Conservation (phyloP, 1,140 invertebrate species). For the Aphis gossypii region DNA sequence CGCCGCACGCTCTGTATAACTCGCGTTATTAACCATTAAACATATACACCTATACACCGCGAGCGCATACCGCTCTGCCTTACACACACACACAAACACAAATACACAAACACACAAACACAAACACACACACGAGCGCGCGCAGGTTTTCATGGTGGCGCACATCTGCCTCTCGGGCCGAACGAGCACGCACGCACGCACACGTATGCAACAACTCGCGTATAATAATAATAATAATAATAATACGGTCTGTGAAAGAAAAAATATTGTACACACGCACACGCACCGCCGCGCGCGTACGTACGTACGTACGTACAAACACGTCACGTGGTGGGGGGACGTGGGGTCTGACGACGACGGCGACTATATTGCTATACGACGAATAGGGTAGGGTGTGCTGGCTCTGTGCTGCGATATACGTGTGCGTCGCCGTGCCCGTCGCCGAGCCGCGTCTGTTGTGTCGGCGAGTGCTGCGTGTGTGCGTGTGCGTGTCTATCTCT, state of each 20-base stretch:
- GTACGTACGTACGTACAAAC: not conserved
- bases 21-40: not conserved
- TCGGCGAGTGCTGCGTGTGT: conserved; percentile 25
- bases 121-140: not conserved
- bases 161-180: conserved; percentile 42
- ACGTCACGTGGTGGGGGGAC: not conserved
- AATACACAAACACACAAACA: too few relatives aligned
- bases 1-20: not conserved
- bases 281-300: not conserved
- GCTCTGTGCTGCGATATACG: not conserved
- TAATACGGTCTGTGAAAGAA: not conserved
- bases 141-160: conserved; percentile 27
- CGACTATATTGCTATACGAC: not conserved
- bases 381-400: not conserved
- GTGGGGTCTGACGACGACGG: not conserved
- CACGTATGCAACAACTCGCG: not conserved
- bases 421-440: conserved; percentile 25
- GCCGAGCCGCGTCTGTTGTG: conserved; percentile 19
- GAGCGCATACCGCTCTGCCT: not conserved
- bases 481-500: not conserved
- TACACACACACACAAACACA: not conserved
- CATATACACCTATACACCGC: not conserved
- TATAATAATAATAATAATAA: not conserved
- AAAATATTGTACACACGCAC: not conserved
- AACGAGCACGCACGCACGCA: conserved; percentile 5